Base-by-base conservation (phyloP, 1,140 invertebrate genomes). In the Microplitis demolitor region DNA sequence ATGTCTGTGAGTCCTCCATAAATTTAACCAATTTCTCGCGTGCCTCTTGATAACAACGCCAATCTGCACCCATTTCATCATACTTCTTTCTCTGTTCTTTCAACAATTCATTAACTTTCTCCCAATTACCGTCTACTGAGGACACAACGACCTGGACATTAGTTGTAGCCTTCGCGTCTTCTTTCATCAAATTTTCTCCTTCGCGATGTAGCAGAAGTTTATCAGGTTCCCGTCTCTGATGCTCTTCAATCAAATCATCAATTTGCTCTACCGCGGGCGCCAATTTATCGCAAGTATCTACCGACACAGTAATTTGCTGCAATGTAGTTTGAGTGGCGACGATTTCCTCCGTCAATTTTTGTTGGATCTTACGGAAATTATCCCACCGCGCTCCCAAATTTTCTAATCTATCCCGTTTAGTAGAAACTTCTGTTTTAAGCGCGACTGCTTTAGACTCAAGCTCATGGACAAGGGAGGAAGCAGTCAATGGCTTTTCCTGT, bases 121-220 rank as follows among this genome's bases (percentile, higher is more conserved):
- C 94, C 90, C 93, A 96, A 71, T 92, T 92, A 35, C 91, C 90
- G 76, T 96, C 94, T 50, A 94, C 89, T 0, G 91, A 89, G 2
- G 93, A 89, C 0, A 96, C 80, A 50, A 91, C 91, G 71, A 93
- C 93, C 84, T 96, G 95, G 69, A 96, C 92, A 3, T 91, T 90
- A 3, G 92, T 91, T 82, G 93, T 92, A 76, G 93, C 93, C 34
- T 90, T 90, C 74, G 94, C 91, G 84, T 96, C 95, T 84, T 94
- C 92, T 77, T 93, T 91, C 89, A 96, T 93, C 50, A 96, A 83
- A 64, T 91, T 88, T 16, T 92, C 87, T 1, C 93, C 94, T 87
- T 95, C 91, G 77, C 91, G 89, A 45, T 91, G 89, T 1, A 94
- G 85, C 62, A 88, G 85, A 60, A 91, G 87, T 79, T 92, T 92